Conservation (phyloP, 2,797 vertebrate species). For the Coccyzus lansbergi region DNA sequence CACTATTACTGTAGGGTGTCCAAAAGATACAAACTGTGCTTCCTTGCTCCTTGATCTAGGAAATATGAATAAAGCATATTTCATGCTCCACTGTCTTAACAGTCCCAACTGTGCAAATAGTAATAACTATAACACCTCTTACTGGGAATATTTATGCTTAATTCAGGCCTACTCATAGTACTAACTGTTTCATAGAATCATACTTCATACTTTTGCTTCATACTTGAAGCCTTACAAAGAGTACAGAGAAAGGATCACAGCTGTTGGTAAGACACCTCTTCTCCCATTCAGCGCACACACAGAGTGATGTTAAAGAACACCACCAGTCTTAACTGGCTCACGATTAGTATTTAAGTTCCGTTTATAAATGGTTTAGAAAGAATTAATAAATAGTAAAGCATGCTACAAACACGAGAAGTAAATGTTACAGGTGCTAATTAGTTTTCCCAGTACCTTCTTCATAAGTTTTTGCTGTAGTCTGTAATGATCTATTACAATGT, state of each 20-base stretch:
- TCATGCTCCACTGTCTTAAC: neutral
- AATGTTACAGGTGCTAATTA: neutral
- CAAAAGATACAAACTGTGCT: neutral
- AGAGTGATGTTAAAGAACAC: neutral
- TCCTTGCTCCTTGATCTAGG: neutral
- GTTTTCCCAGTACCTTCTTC: neutral
- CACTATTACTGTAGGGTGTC: neutral
- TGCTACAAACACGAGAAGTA: neutral
- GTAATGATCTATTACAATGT: neutral
- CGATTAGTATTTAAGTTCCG: neutral
- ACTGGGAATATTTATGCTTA: neutral
- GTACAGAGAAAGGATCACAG: neutral
- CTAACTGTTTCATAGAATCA: too few relatives aligned
- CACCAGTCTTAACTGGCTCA: neutral
- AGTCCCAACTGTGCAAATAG: neutral
- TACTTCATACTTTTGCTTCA: too few relatives aligned
- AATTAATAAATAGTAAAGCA: constrained; percentile 12
- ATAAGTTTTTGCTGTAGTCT: neutral
- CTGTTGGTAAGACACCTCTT: neutral
- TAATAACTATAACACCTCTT: neutral
- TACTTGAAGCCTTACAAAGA: neutral
- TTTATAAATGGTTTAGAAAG: constrained; percentile 32
- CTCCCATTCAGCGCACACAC: neutral
- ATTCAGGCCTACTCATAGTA: neutral
- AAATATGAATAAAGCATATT: neutral